These are phyloP conservation scores for Mesaphorura yosii DNA, from an alignment of 1,140 invertebrate species.

Conservation along the genomic window DNA sequence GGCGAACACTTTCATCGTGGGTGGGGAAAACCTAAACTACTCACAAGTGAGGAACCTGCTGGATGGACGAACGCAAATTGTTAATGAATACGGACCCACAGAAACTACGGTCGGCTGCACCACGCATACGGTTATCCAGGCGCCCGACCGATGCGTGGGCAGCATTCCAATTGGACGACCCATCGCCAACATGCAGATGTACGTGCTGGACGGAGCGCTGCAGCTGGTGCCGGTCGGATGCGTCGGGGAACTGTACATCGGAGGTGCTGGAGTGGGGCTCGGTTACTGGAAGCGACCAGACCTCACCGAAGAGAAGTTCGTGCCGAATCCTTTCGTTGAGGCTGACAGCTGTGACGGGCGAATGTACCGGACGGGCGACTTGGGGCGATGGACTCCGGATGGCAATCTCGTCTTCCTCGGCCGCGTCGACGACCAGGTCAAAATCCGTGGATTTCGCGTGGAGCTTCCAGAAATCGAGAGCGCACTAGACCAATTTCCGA, in stretches of 20 bases:
- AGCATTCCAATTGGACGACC: conserved; percentile 41
- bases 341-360: background rate
- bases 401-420: conserved; percentile 1
- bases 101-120: background rate
- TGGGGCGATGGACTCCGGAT: background rate
- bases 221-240: conserved; percentile 36
- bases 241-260: conserved; percentile 6
- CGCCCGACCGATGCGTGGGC: background rate
- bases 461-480: conserved; percentile 8
- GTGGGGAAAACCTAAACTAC: background rate
- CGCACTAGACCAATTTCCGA: background rate
- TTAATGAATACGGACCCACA: background rate
- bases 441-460: conserved; percentile 10
- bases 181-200: conserved; percentile 63
- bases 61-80: too few relatives aligned
- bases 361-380: conserved; percentile 6
- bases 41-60: background rate
- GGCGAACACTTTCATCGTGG: background rate
- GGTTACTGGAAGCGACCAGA: conserved; percentile 5
- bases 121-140: background rate
- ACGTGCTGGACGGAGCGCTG: conserved; percentile 59
- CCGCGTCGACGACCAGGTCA: conserved; percentile 5
- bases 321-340: conserved; percentile 1
- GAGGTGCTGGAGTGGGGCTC: background rate
- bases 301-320: conserved; percentile 1